Evolutionary conservation across 2,113 vertebrate genomes (phyloP).

Genomic region (Drymodes brunneopygia): DNA sequence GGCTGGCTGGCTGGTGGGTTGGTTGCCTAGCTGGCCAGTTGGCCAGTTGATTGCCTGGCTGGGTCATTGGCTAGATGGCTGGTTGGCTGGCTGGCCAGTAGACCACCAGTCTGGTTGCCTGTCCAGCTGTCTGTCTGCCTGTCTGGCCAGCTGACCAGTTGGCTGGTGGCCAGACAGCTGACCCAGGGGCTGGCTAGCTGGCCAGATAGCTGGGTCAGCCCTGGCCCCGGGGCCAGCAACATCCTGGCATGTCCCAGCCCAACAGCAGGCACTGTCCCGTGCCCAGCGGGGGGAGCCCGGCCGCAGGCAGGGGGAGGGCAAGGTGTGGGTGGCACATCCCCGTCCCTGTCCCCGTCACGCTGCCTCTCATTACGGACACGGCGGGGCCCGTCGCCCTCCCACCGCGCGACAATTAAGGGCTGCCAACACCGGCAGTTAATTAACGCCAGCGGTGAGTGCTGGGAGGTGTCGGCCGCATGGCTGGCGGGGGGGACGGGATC

Average conservation of each 20-base stretch:
- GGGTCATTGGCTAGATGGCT: background rate
- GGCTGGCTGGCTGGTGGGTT: background rate
- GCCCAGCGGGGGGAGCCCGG: rapidly evolving
- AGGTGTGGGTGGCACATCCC: background rate
- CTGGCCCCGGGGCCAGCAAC: background rate
- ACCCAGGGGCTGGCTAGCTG: background rate
- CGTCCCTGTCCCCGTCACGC: background rate
- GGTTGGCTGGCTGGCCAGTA: background rate
- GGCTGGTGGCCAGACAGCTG: background rate
- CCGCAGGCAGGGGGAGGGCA: background rate
- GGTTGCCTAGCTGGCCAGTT: background rate
- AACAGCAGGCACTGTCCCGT: rapidly evolving
- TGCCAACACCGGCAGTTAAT: conserved; percentile 2
- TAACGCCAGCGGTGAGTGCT: background rate
- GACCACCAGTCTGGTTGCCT: background rate
- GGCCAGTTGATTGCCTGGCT: background rate
- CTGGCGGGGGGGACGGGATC: background rate
- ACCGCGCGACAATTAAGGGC: conserved; percentile 10
- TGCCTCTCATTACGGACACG: background rate
- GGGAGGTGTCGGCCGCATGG: background rate
- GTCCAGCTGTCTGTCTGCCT: background rate
- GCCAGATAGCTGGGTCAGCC: background rate
- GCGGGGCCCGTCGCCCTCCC: background rate
- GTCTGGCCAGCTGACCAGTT: background rate
- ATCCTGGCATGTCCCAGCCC: background rate